phyloP scores from a whole-genome alignment of 2,888 invertebrate species.

The Stenotaenia linearis region DNA sequence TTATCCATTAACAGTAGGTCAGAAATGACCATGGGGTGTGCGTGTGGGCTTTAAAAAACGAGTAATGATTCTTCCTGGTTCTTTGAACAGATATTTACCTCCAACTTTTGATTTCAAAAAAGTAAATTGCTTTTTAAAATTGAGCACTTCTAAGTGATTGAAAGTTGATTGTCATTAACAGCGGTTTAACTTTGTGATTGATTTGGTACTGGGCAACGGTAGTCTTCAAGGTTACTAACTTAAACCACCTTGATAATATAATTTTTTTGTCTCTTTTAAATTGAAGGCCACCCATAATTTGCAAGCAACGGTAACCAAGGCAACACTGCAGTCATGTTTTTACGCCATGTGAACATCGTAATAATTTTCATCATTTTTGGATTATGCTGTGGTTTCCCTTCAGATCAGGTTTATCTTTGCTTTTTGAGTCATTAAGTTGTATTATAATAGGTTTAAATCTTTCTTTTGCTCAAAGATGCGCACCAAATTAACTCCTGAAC shows the following conservation, averaged over 20 bases:
- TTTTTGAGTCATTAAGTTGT: background rate
- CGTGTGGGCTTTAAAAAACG: background rate
- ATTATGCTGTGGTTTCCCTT: slow-evolving; percentile 20
- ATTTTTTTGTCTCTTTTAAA: background rate
- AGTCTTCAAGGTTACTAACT: background rate
- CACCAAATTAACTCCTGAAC: slow-evolving; percentile 1
- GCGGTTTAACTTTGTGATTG: background rate
- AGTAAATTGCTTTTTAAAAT: background rate
- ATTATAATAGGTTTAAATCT: background rate
- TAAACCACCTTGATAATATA: slow-evolving; percentile 18
- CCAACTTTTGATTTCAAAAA: too few species aligned
- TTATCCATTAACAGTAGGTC: background rate
- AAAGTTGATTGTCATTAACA: background rate
- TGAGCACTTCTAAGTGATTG: background rate
- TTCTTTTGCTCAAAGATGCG: background rate
- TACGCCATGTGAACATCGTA: slow-evolving; percentile 21
- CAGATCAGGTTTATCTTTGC: background rate
- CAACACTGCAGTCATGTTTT: slow-evolving; percentile 8
- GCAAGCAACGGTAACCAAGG: slow-evolving; percentile 26
- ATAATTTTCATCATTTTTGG: slow-evolving; percentile 10
- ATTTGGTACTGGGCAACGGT: slow-evolving; percentile 2
- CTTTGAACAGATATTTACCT: too few species aligned
- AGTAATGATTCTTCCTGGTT: too few species aligned
- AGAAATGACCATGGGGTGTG: background rate
- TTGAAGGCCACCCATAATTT: slow-evolving; percentile 18